These are phyloP conservation scores for Scylla paramamosain DNA, from an alignment of 1,140 invertebrate genomes.

Conservation along the genomic window DNA sequence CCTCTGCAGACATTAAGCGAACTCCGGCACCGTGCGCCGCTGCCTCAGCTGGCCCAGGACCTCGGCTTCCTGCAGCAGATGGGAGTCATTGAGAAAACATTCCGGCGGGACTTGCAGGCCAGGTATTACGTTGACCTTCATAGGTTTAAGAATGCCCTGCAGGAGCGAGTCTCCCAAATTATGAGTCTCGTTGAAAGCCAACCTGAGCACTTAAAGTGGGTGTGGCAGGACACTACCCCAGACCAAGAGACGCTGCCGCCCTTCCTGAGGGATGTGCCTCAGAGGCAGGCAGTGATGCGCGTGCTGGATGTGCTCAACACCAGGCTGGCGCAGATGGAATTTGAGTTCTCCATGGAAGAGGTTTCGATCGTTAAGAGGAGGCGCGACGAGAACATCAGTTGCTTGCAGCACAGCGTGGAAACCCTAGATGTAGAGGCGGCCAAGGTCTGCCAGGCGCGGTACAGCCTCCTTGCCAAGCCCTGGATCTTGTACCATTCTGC, in stretches of 20 bases:
- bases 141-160: background rate
- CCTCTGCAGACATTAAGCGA: background rate
- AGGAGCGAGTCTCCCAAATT: background rate
- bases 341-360: background rate
- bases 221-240: background rate
- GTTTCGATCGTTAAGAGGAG: background rate
- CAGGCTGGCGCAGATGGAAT: background rate
- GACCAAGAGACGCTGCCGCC: background rate
- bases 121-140: background rate
- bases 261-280: background rate
- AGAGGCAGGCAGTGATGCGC: background rate
- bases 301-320: background rate
- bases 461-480: background rate
- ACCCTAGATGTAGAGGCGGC: background rate
- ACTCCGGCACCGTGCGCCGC: background rate
- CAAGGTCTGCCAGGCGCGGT: background rate
- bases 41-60: background rate
- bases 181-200: background rate
- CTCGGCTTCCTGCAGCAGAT: background rate
- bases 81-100: background rate
- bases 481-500: background rate
- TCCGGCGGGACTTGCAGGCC: background rate
- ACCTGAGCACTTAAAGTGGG: background rate
- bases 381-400: background rate
- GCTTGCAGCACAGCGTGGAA: background rate